Conservation (phyloP, 2,888 invertebrate genomes). For the Gari tellinella region DNA sequence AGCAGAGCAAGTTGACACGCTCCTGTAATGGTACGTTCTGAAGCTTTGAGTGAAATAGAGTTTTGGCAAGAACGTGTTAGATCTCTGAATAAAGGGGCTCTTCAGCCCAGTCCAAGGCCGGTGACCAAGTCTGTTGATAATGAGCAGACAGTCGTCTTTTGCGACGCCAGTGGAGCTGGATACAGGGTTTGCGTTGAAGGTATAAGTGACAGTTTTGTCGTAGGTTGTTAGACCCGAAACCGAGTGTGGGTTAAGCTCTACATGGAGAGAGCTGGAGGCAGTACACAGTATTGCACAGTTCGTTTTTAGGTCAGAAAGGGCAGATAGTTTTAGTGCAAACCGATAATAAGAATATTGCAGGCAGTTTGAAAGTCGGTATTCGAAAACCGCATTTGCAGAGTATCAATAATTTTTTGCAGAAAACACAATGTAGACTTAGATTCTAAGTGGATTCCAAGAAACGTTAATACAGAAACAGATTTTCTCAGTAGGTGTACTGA, state of each 20-base stretch:
- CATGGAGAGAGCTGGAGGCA: too few species aligned
- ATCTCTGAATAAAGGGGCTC: conserved; percentile 8
- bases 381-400: too few species aligned
- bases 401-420: conserved; percentile 21
- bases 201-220: too few species aligned
- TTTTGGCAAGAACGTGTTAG: conserved; percentile 30
- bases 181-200: too few species aligned
- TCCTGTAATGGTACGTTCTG: not conserved
- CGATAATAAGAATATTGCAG: conserved; percentile 35
- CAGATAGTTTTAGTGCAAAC: conserved; percentile 24
- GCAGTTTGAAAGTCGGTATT: conserved; percentile 30
- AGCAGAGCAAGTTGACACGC: not conserved
- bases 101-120: not conserved
- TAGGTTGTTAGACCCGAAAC: too few species aligned
- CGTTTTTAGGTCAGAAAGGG: conserved; percentile 2
- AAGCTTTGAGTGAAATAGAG: too few species aligned
- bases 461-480: conserved; percentile 27
- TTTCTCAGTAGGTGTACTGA: conserved; percentile 26
- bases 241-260: too few species aligned
- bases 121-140: not conserved
- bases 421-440: conserved; percentile 13
- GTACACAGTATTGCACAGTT: conserved; percentile 25
- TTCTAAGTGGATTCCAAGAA: conserved; percentile 31
- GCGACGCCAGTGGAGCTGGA: too few species aligned
- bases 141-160: conserved; percentile 13